Percentiles rank a stretch among this genome's conserved stretches.
phyloP scores from a whole-genome alignment of 2,797 vertebrate genomes.

The Bradypus variegatus region DNA sequence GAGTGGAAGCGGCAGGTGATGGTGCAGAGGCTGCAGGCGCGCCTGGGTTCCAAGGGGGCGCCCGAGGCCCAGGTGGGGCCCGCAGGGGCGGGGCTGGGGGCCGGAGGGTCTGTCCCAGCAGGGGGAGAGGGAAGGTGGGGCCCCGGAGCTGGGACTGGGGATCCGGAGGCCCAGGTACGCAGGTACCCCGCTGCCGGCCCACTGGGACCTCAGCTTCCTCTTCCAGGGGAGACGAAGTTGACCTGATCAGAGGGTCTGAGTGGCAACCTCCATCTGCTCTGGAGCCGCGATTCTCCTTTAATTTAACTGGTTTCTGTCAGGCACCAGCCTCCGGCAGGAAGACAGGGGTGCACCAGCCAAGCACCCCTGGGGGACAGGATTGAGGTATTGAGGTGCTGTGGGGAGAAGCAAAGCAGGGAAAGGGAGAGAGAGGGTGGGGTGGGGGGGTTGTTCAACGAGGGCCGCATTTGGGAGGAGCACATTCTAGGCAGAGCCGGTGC shows the following conservation, averaged over 20 bases:
- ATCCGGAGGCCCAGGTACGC: not conserved
- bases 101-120: not conserved
- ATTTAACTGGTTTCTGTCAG: not conserved
- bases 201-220: not conserved
- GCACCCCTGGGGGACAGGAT: too few relatives aligned
- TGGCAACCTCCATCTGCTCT: not conserved
- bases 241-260: not conserved
- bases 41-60: conserved; percentile 77
- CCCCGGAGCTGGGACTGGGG: too few relatives aligned
- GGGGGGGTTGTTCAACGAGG: rapidly evolving
- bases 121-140: not conserved
- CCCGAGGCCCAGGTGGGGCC: rapidly evolving
- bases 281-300: not conserved
- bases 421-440: not conserved
- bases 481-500: not conserved
- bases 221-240: rapidly evolving
- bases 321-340: not conserved
- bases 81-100: rapidly evolving
- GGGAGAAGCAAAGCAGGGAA: not conserved
- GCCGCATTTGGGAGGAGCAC: not conserved
- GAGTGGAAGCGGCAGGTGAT: conserved; percentile 99
- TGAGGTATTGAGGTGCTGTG: rapidly evolving
- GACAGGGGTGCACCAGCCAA: not conserved
- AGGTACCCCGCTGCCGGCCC: not conserved
- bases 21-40: conserved; percentile 88